These are phyloP conservation scores for Cryptoblepharus egeriae DNA, from an alignment of 2,797 vertebrate genomes.

Conservation along the genomic window DNA sequence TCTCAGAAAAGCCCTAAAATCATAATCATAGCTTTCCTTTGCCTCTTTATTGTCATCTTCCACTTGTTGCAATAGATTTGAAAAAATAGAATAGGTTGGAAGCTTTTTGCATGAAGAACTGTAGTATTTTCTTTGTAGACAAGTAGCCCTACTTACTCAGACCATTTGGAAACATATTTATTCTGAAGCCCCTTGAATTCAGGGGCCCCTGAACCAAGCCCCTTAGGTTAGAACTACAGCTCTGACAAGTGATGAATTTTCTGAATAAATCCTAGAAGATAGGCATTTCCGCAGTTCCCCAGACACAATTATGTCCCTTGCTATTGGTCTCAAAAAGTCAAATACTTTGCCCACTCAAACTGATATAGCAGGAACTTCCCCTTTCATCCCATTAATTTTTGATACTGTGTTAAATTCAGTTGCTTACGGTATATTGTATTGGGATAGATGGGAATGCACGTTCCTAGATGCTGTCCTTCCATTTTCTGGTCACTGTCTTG, in stretches of 20 bases:
- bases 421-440: too few species aligned
- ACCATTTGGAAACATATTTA: neutral
- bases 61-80: conserved; percentile 19
- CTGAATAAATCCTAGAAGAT: neutral
- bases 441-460: neutral
- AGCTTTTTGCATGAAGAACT: conserved; percentile 17
- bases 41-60: conserved; percentile 17
- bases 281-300: conserved; percentile 17
- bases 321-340: conserved; percentile 8
- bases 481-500: neutral
- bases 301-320: neutral
- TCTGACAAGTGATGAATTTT: neutral
- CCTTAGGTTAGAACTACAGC: neutral
- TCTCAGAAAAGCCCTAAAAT: conserved; percentile 78
- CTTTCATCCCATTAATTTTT: neutral
- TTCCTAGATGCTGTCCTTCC: neutral
- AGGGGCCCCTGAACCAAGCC: too few species aligned
- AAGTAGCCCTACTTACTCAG: neutral
- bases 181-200: neutral
- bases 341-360: neutral
- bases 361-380: neutral
- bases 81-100: conserved; percentile 33
- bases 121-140: conserved; percentile 27
- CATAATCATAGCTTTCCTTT: neutral
- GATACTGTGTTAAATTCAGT: neutral